phyloP scores from a whole-genome alignment of 2,888 invertebrate species.

The Halictus quadricinctus region DNA sequence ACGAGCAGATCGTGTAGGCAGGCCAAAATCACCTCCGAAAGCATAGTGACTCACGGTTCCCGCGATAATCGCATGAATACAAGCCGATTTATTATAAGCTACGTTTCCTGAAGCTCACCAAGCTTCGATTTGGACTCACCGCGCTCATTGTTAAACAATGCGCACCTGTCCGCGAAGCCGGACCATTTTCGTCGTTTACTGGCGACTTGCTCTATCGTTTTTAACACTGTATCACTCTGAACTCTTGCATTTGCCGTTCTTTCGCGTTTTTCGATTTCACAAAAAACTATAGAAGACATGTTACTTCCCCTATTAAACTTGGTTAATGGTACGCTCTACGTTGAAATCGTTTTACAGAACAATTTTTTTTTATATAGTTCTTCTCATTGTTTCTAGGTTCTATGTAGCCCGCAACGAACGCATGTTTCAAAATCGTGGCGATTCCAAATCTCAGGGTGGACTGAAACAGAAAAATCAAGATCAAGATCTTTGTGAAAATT shows the following conservation, averaged over 20 bases:
- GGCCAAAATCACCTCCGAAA: conserved; percentile 70
- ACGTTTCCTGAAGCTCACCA: conserved; percentile 23
- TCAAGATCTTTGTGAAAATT: too few relatives aligned
- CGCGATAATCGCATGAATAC: conserved; percentile 24
- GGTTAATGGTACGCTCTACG: too few relatives aligned
- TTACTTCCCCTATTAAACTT: too few relatives aligned
- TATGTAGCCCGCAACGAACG: too few relatives aligned
- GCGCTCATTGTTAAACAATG: not conserved
- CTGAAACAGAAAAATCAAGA: too few relatives aligned
- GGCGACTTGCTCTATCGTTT: not conserved
- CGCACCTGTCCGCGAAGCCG: not conserved
- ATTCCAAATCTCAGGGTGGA: too few relatives aligned
- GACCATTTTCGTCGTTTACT: not conserved
- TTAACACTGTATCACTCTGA: not conserved
- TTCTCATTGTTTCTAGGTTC: too few relatives aligned
- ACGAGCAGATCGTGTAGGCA: conserved; percentile 47
- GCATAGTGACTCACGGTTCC: conserved; percentile 62
- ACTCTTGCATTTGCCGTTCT: not conserved
- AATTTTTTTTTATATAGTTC: too few relatives aligned
- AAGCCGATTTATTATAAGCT: conserved; percentile 45
- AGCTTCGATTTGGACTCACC: not conserved
- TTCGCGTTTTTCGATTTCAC: too few relatives aligned
- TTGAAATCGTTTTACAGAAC: too few relatives aligned
- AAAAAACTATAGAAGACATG: too few relatives aligned
- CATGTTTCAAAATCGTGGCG: too few relatives aligned